phyloP scores from a whole-genome alignment of 2,797 vertebrate genomes.

The Pitangus sulphuratus region DNA sequence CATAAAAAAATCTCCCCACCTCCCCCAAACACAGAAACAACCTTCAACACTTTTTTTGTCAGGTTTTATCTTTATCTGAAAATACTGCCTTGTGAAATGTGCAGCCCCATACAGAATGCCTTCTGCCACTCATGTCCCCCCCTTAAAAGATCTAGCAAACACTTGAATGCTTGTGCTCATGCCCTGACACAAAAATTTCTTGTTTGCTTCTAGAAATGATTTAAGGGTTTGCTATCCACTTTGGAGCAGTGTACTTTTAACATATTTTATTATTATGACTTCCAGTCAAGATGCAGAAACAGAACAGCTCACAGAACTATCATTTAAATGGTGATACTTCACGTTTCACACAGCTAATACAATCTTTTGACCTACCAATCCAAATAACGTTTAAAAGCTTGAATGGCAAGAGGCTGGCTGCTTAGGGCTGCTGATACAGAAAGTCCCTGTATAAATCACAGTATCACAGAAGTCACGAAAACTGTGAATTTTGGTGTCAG shows the following conservation, averaged over 20 bases:
- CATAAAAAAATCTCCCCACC: neutral
- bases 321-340: slow-evolving; percentile 16
- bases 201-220: slow-evolving; percentile 12
- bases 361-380: slow-evolving; percentile 43
- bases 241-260: slow-evolving; percentile 5
- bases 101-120: neutral
- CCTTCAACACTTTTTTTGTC: neutral
- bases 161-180: neutral
- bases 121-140: neutral
- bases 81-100: neutral
- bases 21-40: neutral
- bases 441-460: slow-evolving; percentile 66
- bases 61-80: neutral
- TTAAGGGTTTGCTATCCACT: neutral
- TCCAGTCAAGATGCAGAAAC: neutral
- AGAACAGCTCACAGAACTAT: neutral
- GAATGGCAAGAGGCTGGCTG: slow-evolving; percentile 26
- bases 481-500: slow-evolving; percentile 67
- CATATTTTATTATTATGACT: slow-evolving; percentile 29
- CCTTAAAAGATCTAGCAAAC: neutral
- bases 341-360: slow-evolving; percentile 12
- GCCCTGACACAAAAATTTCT: neutral
- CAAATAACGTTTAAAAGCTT: slow-evolving; percentile 17
- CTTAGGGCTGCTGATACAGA: slow-evolving; percentile 43
- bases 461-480: slow-evolving; percentile 49